Percentiles rank a stretch among this genome's conserved stretches.
Evolutionary conservation across 2,888 invertebrate genomes (phyloP).

Genomic region (Troilus luridus): DNA sequence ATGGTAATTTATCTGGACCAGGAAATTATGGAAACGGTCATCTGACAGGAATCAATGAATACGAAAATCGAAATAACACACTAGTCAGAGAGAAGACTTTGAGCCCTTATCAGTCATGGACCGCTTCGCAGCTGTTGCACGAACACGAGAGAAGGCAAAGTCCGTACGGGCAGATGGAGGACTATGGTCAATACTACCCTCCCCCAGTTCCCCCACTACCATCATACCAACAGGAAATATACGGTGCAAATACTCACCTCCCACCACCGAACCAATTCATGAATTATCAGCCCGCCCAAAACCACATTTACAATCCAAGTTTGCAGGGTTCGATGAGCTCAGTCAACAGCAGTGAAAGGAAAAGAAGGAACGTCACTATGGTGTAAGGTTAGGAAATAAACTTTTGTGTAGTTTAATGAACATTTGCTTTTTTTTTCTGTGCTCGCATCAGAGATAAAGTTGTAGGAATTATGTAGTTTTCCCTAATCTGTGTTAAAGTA

Average conservation of each 20-base stretch:
- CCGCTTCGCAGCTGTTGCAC: slow-evolving; percentile 74
- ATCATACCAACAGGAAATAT: slow-evolving; percentile 70
- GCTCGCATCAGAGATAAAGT: slow-evolving; percentile 41
- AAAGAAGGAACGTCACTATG: slow-evolving; percentile 75
- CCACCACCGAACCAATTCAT: slow-evolving; percentile 66
- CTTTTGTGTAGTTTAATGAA: slow-evolving; percentile 71
- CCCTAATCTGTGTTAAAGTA: slow-evolving; percentile 44
- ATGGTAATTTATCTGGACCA: slow-evolving; percentile 63
- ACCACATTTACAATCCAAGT: slow-evolving; percentile 71
- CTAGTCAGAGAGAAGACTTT: slow-evolving; percentile 70
- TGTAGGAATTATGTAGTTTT: slow-evolving; percentile 49
- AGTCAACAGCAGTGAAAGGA: slow-evolving; percentile 73
- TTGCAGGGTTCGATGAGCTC: slow-evolving; percentile 74
- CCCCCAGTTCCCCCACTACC: slow-evolving; percentile 74
- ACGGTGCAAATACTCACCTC: slow-evolving; percentile 67
- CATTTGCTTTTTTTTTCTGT: slow-evolving; percentile 58
- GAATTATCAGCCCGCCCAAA: slow-evolving; percentile 68
- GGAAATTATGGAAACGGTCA: slow-evolving; percentile 65
- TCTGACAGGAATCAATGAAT: slow-evolving; percentile 65
- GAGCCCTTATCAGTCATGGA: slow-evolving; percentile 75
- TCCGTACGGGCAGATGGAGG: slow-evolving; percentile 68
- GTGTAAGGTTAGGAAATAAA: slow-evolving; percentile 74
- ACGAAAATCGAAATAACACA: slow-evolving; percentile 66
- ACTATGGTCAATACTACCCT: slow-evolving; percentile 67
- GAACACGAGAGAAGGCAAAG: slow-evolving; percentile 74